These are phyloP conservation scores for Crenuchus spilurus DNA, from an alignment of 2,797 vertebrate genomes.

Conservation along the genomic window DNA sequence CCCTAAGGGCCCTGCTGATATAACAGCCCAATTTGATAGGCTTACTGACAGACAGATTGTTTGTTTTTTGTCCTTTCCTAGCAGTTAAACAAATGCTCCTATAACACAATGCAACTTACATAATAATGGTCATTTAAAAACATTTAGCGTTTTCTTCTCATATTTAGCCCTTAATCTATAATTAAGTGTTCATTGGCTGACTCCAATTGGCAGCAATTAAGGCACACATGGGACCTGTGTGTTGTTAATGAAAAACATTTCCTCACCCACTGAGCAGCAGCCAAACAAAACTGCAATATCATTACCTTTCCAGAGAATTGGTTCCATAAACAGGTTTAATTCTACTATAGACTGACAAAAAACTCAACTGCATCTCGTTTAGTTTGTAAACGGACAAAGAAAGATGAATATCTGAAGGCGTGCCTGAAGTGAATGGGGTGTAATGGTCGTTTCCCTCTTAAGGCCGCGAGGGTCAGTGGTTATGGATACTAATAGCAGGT, in stretches of 20 bases:
- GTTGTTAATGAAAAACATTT: constrained; percentile 37
- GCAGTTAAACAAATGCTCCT: background rate
- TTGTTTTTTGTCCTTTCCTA: too few species aligned
- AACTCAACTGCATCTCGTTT: background rate
- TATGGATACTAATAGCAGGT: constrained; percentile 25
- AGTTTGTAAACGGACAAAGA: constrained; percentile 1
- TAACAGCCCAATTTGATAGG: background rate
- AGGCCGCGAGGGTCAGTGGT: constrained; percentile 19
- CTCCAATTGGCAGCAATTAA: constrained; percentile 10
- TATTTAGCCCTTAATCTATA: constrained; percentile 22
- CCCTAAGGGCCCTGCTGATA: background rate
- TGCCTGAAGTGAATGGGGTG: constrained; percentile 1
- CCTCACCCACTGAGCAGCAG: constrained; percentile 7
- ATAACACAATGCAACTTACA: constrained; percentile 8
- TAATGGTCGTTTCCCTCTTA: background rate
- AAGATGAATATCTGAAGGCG: background rate
- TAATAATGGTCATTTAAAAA: background rate
- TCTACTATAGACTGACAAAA: background rate
- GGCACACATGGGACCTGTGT: constrained; percentile 22
- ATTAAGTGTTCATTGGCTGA: constrained; percentile 31
- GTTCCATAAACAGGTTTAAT: background rate
- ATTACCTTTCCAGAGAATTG: constrained; percentile 14
- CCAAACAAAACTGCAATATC: background rate
- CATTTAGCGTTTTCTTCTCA: background rate
- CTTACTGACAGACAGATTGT: background rate